These are phyloP conservation scores for Leucoraja erinaceus DNA, from an alignment of 2,113 vertebrate species.

Conservation along the genomic window DNA sequence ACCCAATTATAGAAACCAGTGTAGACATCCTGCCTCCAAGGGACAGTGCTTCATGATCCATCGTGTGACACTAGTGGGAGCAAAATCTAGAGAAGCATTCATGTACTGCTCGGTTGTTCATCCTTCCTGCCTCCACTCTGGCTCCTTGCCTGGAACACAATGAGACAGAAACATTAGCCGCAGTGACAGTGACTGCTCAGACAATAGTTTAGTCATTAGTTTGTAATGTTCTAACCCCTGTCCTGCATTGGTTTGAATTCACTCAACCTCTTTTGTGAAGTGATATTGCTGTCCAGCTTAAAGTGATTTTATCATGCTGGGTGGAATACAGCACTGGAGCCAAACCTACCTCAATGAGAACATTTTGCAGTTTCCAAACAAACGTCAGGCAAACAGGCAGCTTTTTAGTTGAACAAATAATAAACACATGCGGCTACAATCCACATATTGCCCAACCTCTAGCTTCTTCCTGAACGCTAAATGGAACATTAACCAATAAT, in stretches of 20 bases:
- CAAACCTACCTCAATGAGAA: neutral
- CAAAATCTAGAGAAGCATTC: neutral
- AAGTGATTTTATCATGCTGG: too few relatives aligned
- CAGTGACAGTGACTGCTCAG: constrained; percentile 27
- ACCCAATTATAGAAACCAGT: neutral
- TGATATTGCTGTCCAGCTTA: neutral
- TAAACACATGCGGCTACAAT: neutral
- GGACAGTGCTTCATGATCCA: neutral
- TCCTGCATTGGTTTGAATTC: constrained; percentile 27
- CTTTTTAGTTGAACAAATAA: neutral
- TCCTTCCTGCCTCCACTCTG: constrained; percentile 12
- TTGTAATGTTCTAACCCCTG: neutral
- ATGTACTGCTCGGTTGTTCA: neutral
- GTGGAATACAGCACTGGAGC: neutral
- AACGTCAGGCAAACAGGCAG: too few relatives aligned
- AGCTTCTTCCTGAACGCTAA: neutral
- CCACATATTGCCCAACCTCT: neutral
- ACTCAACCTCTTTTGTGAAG: constrained; percentile 17
- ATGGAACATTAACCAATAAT: neutral
- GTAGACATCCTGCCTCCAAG: neutral
- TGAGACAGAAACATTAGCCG: constrained; percentile 23
- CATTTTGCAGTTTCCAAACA: neutral
- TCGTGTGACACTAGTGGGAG: neutral
- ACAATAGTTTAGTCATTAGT: constrained; percentile 25
- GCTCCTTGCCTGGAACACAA: constrained; percentile 34